Conservation (phyloP, 2,888 invertebrate species). For the Eretmocerus hayati region DNA sequence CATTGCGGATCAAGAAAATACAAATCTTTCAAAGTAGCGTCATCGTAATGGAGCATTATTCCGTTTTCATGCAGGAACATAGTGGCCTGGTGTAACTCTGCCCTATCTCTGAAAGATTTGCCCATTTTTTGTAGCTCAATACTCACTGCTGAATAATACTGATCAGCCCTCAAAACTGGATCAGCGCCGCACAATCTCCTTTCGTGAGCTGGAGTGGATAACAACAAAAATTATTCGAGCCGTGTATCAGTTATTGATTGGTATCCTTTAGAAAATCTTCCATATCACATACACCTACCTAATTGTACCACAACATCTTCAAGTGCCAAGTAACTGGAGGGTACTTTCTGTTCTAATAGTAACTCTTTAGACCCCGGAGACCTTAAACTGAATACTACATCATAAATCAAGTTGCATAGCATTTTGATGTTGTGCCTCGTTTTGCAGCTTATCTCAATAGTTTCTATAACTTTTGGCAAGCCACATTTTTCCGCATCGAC, state of each 20-base stretch:
- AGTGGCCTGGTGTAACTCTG: constrained; percentile 91
- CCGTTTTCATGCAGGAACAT: constrained; percentile 97
- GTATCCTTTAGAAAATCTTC: neutral
- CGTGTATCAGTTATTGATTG: neutral
- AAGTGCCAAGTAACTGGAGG: constrained; percentile 88
- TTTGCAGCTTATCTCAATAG: constrained; percentile 85
- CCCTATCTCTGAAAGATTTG: constrained; percentile 74
- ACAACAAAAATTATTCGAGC: neutral
- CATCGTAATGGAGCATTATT: constrained; percentile 90
- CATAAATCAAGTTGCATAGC: constrained; percentile 86
- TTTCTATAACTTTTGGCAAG: constrained; percentile 85
- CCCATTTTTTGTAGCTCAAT: constrained; percentile 58
- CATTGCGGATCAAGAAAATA: constrained; percentile 98
- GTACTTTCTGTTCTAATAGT: constrained; percentile 86
- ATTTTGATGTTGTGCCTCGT: constrained; percentile 84
- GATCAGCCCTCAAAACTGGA: constrained; percentile 77
- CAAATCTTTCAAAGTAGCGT: constrained; percentile 86
- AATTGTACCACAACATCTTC: constrained; percentile 80
- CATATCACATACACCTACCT: constrained; percentile 10
- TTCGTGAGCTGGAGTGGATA: constrained; percentile 71
- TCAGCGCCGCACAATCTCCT: constrained; percentile 61
- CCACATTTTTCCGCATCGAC: constrained; percentile 95
- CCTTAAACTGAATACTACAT: constrained; percentile 83
- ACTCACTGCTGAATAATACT: constrained; percentile 52
- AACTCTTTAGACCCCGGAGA: constrained; percentile 88